These are phyloP conservation scores for Trichoplusia ni DNA, from an alignment of 1,140 invertebrate species.

Conservation along the genomic window DNA sequence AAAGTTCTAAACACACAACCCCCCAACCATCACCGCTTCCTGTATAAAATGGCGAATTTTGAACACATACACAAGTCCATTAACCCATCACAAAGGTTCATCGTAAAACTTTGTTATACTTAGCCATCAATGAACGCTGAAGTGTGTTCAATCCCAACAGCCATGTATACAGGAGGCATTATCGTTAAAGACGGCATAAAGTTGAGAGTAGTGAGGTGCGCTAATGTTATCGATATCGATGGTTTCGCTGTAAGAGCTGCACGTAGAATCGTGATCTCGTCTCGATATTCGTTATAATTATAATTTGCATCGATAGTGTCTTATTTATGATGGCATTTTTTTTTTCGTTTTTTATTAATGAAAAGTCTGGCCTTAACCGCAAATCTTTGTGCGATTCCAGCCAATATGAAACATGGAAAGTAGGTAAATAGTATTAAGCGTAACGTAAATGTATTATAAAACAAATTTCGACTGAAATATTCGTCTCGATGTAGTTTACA, in stretches of 20 bases:
- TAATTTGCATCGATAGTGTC: constrained; percentile 50
- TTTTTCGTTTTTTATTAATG: constrained; percentile 23
- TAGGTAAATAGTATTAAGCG: constrained; percentile 63
- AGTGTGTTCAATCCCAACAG: constrained; percentile 13
- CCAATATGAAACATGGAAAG: constrained; percentile 60
- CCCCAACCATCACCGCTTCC: neutral
- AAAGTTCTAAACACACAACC: constrained; percentile 40
- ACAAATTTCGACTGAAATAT: constrained; percentile 78
- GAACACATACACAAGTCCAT: neutral
- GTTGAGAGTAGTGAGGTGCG: constrained; percentile 27
- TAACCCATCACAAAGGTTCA: constrained; percentile 10
- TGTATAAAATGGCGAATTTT: constrained; percentile 5
- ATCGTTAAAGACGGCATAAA: neutral
- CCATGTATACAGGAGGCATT: neutral
- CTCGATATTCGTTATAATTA: constrained; percentile 46
- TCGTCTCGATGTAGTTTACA: constrained; percentile 77
- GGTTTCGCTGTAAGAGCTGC: constrained; percentile 42
- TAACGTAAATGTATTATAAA: constrained; percentile 75
- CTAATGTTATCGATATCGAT: constrained; percentile 47
- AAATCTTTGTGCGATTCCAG: constrained; percentile 71
- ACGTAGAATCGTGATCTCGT: constrained; percentile 47
- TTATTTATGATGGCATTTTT: constrained; percentile 37
- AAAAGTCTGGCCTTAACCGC: constrained; percentile 62
- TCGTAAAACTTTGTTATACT: constrained; percentile 2
- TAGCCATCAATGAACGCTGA: constrained; percentile 11